phyloP scores from a whole-genome alignment of 2,113 vertebrate species.

The Carassius gibelio region DNA sequence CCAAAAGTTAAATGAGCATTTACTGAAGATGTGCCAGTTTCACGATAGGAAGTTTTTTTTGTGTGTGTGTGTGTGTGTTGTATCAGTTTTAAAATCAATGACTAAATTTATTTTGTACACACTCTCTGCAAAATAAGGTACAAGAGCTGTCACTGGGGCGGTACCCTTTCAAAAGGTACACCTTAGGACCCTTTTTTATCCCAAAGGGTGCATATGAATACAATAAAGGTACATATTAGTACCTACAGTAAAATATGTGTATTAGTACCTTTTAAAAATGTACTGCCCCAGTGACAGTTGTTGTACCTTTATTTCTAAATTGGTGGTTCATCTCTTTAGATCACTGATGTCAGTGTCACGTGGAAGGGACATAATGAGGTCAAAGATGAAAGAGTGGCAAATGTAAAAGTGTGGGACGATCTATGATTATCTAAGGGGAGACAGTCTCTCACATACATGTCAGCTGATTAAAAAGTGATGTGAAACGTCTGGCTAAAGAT shows the following conservation, averaged over 20 bases:
- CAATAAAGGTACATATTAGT: not conserved
- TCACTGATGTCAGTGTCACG: not conserved
- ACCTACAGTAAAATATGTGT: no score
- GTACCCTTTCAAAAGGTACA: not conserved
- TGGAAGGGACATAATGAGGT: not conserved
- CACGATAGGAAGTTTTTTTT: not conserved
- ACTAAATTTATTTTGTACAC: not conserved
- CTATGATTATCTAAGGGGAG: conserved; percentile 13
- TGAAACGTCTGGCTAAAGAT: not conserved
- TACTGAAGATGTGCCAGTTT: not conserved
- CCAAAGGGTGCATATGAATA: not conserved
- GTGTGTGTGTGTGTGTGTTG: not conserved
- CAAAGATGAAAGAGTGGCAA: not conserved
- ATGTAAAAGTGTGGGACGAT: not conserved
- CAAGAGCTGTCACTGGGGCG: not conserved
- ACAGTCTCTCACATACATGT: not conserved
- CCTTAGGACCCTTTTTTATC: not conserved
- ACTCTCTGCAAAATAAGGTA: no score
- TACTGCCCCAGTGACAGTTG: not conserved
- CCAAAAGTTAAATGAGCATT: not conserved
- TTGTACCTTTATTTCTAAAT: not conserved
- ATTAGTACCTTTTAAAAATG: not conserved
- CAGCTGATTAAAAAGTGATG: not conserved
- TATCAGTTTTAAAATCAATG: not conserved
- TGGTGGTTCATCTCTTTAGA: not conserved